Evolutionary conservation across 2,888 invertebrate species (phyloP).

Genomic region (Caenorhabditis sulstoni): DNA sequence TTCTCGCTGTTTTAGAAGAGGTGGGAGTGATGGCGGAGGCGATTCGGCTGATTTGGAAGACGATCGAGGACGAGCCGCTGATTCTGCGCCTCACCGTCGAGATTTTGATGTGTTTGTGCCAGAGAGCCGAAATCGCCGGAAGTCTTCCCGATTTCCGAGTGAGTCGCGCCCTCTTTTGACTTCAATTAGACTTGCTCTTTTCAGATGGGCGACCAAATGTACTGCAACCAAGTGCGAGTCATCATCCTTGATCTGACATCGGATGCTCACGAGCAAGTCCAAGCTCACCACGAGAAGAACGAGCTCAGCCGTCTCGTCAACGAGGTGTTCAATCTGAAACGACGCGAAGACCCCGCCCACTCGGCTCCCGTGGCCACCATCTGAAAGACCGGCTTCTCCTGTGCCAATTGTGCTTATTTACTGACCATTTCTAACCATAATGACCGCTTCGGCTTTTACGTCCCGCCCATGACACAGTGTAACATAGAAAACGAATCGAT

Average conservation of each 20-base stretch:
- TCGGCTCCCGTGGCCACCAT: too few species aligned
- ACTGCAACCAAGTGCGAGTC: constrained; percentile 45
- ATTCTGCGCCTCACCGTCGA: constrained; percentile 43
- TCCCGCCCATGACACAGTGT: too few species aligned
- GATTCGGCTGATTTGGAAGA: constrained; percentile 22
- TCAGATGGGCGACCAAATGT: constrained; percentile 51
- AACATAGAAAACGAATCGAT: too few species aligned
- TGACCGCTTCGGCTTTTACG: too few species aligned
- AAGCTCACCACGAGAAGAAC: constrained; percentile 27
- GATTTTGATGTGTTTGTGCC: constrained; percentile 43
- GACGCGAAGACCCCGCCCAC: neutral
- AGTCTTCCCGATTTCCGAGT: constrained; percentile 38
- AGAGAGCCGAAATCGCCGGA: constrained; percentile 21
- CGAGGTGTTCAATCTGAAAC: constrained; percentile 40
- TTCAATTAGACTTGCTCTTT: neutral
- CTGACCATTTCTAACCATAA: too few species aligned
- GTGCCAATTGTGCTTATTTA: too few species aligned
- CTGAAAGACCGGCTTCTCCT: neutral
- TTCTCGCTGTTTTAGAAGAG: constrained; percentile 43
- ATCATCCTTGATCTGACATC: constrained; percentile 51
- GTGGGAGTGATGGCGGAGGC: constrained; percentile 32
- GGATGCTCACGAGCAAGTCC: constrained; percentile 41
- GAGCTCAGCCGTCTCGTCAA: constrained; percentile 44
- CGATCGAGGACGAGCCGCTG: constrained; percentile 34
- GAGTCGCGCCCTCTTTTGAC: neutral